phyloP scores from a whole-genome alignment of 2,797 vertebrate genomes.

The Acanthurus tractus region DNA sequence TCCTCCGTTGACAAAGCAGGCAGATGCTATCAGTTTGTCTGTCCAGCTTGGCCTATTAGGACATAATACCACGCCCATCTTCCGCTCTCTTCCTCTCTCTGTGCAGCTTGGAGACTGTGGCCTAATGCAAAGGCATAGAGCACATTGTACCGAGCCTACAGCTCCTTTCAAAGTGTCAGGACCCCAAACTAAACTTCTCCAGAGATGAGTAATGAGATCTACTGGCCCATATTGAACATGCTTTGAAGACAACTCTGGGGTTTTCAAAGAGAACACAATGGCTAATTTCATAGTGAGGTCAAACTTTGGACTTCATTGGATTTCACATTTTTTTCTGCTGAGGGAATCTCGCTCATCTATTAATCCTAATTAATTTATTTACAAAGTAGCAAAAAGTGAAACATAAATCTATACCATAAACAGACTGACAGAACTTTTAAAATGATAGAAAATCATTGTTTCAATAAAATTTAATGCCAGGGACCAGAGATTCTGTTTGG shows the following conservation, averaged over 20 bases:
- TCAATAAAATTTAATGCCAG: background rate
- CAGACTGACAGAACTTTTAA: background rate
- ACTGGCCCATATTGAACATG: conserved; percentile 79
- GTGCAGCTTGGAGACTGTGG: conserved; percentile 53
- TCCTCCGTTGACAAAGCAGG: conserved; percentile 84
- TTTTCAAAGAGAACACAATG: conserved; percentile 74
- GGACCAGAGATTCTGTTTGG: too few species aligned
- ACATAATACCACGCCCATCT: conserved; percentile 75
- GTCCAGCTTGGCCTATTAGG: conserved; percentile 72
- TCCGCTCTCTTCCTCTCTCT: conserved; percentile 50
- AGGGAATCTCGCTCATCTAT: conserved; percentile 39
- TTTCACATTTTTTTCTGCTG: conserved; percentile 25
- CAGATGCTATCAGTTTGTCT: conserved; percentile 90
- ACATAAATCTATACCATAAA: background rate
- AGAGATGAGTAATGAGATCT: conserved; percentile 85
- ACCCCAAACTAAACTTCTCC: conserved; percentile 75
- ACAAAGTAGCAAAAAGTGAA: conserved; percentile 18
- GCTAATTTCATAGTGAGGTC: conserved; percentile 78
- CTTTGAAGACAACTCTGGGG: conserved; percentile 64
- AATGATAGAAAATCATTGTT: background rate
- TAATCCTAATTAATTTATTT: conserved; percentile 17
- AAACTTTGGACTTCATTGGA: conserved; percentile 58
- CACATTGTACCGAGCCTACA: conserved; percentile 70
- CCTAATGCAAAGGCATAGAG: conserved; percentile 66
- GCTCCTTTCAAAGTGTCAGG: conserved; percentile 75